These are phyloP conservation scores for Hemichromis elongatus DNA, from an alignment of 2,113 vertebrate genomes.

Conservation along the genomic window DNA sequence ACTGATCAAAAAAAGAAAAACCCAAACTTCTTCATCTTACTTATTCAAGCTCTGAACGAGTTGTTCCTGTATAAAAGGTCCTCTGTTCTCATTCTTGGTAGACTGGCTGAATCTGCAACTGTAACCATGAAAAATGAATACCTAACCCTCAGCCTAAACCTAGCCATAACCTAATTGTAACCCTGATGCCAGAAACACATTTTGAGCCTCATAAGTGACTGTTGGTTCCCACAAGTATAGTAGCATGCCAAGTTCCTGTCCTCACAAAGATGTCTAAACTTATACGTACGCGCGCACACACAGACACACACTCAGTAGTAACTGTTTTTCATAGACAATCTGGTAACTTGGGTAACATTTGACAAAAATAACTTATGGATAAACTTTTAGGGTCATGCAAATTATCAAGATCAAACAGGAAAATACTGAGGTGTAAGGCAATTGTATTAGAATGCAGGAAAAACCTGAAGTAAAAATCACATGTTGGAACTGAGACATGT, in stretches of 20 bases:
- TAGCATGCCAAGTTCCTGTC: background rate
- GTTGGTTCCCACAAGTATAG: background rate
- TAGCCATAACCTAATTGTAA: background rate
- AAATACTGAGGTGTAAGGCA: accelerated
- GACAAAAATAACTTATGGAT: background rate
- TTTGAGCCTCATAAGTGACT: background rate
- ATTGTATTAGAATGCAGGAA: background rate
- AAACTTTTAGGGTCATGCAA: background rate
- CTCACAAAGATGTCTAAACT: accelerated
- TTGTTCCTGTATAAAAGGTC: background rate
- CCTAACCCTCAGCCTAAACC: background rate
- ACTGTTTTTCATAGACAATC: background rate
- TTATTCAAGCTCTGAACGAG: accelerated
- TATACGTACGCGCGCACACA: background rate
- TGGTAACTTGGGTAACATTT: background rate
- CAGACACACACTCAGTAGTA: too few species aligned
- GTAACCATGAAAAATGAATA: background rate
- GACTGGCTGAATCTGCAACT: background rate
- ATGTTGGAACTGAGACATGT: accelerated
- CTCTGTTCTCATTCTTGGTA: accelerated
- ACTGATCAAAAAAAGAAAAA: background rate
- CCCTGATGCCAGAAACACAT: accelerated
- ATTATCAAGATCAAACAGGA: background rate
- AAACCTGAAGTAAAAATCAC: accelerated
- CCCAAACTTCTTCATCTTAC: accelerated